phyloP scores from a whole-genome alignment of 2,888 invertebrate species.

The Linnaemya tessellans region DNA sequence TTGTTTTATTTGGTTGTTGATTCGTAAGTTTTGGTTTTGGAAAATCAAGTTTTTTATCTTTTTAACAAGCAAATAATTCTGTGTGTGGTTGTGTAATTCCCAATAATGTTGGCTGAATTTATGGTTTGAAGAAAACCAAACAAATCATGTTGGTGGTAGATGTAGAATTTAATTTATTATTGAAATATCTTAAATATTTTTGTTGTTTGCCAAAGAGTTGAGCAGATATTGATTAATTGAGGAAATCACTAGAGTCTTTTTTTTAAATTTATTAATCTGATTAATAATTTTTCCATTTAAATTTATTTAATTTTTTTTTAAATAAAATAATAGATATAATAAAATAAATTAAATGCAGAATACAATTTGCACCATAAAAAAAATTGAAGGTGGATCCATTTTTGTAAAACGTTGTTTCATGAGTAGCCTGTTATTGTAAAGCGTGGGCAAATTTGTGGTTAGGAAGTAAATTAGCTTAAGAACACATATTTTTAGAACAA shows the following conservation, averaged over 20 bases:
- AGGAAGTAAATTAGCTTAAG: no score
- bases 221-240: not conserved
- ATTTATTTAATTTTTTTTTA: not conserved
- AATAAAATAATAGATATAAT: no score
- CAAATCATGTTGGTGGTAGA: not conserved
- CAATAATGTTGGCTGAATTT: constrained; percentile 63
- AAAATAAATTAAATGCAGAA: no score
- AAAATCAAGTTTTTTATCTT: constrained; percentile 37
- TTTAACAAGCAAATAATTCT: constrained; percentile 12
- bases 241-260: not conserved
- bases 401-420: no score
- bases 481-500: no score
- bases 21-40: constrained; percentile 34
- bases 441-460: no score
- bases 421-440: no score
- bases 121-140: constrained; percentile 28
- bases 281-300: no score
- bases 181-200: constrained; percentile 1
- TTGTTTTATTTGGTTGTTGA: not conserved
- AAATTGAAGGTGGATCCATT: no score
- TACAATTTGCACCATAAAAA: no score
- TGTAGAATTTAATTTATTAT: constrained; percentile 6
- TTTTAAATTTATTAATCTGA: not conserved
- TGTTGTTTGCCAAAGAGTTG: not conserved
- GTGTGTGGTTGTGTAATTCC: constrained; percentile 22